A percentile compares a stretch with the other conserved stretches of the same genome.
Conservation (phyloP, 2,797 vertebrate genomes). For the Rhincodon typus region DNA sequence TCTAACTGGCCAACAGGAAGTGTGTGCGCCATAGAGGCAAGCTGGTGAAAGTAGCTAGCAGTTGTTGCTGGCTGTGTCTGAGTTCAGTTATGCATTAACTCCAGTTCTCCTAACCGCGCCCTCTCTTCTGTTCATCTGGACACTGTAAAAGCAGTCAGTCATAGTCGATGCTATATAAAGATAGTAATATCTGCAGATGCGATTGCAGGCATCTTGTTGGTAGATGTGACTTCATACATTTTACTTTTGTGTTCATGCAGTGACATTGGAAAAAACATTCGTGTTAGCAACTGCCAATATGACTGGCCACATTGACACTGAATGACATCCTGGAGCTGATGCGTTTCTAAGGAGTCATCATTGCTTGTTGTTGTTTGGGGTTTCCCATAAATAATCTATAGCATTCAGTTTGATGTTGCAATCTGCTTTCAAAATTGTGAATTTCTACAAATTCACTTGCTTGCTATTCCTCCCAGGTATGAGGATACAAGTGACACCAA, state of each 20-base stretch:
- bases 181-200: background rate
- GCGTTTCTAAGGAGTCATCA: background rate
- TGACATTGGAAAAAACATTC: background rate
- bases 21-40: background rate
- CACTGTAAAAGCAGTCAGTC: background rate
- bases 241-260: background rate
- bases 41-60: background rate
- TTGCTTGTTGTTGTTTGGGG: background rate
- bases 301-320: background rate
- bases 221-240: background rate
- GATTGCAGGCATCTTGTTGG: background rate
- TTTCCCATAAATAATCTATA: background rate
- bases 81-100: background rate
- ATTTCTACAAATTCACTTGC: background rate
- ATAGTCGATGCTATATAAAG: background rate
- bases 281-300: background rate
- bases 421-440: background rate
- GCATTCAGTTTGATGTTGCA: background rate
- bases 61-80: background rate
- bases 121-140: background rate
- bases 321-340: background rate
- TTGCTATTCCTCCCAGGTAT: background rate
- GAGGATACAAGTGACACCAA: background rate
- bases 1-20: background rate
- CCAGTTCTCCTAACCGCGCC: background rate